A percentile compares a stretch with the other conserved stretches of the same genome.
These are phyloP conservation scores for Thysanoteuthis rhombus DNA, from an alignment of 2,888 invertebrate genomes.

Conservation along the genomic window DNA sequence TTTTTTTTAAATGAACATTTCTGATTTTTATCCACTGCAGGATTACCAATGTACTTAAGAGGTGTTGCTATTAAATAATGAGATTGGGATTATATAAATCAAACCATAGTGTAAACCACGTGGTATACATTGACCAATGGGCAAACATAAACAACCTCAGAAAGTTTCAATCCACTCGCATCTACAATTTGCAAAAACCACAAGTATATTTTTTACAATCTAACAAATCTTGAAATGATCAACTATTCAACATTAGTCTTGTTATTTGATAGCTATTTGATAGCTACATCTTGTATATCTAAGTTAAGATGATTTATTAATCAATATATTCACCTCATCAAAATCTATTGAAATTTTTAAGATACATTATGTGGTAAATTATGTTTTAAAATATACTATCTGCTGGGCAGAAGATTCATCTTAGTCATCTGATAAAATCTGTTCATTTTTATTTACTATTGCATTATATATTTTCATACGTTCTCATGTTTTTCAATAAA, in stretches of 20 bases:
- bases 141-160: too few species aligned
- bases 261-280: too few species aligned
- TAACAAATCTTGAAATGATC: too few species aligned
- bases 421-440: background rate
- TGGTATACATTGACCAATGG: too few species aligned
- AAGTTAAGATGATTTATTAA: background rate
- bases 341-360: background rate
- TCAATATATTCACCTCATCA: background rate
- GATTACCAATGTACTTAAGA: background rate
- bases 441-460: background rate
- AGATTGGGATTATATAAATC: too few species aligned
- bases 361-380: background rate
- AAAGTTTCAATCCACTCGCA: too few species aligned
- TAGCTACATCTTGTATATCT: too few species aligned
- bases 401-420: background rate
- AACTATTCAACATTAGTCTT: too few species aligned
- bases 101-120: too few species aligned
- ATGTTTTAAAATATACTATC: background rate
- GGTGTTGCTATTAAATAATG: too few species aligned
- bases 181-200: too few species aligned
- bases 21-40: background rate
- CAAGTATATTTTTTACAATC: too few species aligned
- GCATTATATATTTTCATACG: background rate
- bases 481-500: background rate
- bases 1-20: background rate